Conservation (phyloP, 2,888 invertebrate species). For the Ischnura elegans region DNA sequence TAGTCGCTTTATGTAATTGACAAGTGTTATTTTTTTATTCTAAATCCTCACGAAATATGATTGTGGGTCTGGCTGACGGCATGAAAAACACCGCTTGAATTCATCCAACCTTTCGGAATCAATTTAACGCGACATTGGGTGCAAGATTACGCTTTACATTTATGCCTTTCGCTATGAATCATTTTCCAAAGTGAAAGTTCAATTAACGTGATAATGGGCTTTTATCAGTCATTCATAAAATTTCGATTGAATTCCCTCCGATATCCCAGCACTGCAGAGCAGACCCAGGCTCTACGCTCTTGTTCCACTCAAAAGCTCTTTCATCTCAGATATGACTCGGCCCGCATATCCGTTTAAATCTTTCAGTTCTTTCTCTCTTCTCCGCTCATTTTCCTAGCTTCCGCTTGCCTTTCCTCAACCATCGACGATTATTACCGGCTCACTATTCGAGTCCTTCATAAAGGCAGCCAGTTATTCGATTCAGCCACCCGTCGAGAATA, state of each 20-base stretch:
- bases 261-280: not conserved
- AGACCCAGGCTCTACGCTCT: not conserved
- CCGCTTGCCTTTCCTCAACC: not conserved
- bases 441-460: too few species aligned
- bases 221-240: not conserved
- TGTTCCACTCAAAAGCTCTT: not conserved
- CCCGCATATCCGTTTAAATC: not conserved
- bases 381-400: not conserved
- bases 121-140: not conserved
- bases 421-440: not conserved
- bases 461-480: too few species aligned
- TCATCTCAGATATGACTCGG: not conserved
- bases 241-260: not conserved
- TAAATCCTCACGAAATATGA: too few species aligned
- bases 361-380: not conserved
- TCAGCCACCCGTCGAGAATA: too few species aligned
- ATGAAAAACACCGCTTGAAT: not conserved
- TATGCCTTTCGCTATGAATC: not conserved
- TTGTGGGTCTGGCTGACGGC: too few species aligned
- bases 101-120: not conserved
- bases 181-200: not conserved
- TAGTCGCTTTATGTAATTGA: too few species aligned
- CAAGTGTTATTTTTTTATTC: too few species aligned
- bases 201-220: not conserved
- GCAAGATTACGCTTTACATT: not conserved